Evolutionary conservation across 2,888 invertebrate species (phyloP).

Genomic region (Pelosia muscerda): DNA sequence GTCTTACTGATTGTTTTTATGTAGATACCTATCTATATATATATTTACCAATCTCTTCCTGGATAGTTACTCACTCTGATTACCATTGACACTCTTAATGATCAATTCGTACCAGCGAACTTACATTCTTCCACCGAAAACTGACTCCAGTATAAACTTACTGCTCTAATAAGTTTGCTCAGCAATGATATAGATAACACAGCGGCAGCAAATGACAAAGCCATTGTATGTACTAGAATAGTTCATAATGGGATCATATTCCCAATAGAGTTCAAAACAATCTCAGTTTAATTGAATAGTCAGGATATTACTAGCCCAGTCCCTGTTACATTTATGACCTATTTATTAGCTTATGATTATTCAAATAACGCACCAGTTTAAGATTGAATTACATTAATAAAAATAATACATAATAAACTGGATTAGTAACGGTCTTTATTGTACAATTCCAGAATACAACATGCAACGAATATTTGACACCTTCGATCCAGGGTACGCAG

Average conservation of each 20-base stretch:
- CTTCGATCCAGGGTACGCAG: constrained; percentile 84
- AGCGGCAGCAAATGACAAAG: not conserved
- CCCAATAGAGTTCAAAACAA: not conserved
- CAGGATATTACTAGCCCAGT: not conserved
- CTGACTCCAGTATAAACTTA: too few relatives aligned
- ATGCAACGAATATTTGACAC: constrained; percentile 75
- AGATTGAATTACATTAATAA: too few relatives aligned
- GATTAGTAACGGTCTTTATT: not conserved
- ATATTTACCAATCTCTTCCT: constrained; percentile 17
- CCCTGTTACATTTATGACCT: too few relatives aligned
- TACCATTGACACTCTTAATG: not conserved
- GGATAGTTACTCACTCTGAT: not conserved
- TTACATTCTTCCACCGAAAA: not conserved
- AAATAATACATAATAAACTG: too few relatives aligned
- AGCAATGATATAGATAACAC: too few relatives aligned
- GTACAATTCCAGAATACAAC: constrained; percentile 34
- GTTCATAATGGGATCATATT: not conserved
- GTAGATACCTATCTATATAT: not conserved
- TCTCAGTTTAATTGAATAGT: not conserved
- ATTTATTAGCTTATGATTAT: too few relatives aligned
- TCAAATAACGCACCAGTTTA: too few relatives aligned
- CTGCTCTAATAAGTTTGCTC: too few relatives aligned
- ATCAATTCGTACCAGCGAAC: not conserved
- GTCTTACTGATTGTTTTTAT: not conserved
- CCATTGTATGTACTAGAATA: not conserved